Evolutionary conservation across 2,888 invertebrate species (phyloP).

Genomic region (Liodrosophila aerea): DNA sequence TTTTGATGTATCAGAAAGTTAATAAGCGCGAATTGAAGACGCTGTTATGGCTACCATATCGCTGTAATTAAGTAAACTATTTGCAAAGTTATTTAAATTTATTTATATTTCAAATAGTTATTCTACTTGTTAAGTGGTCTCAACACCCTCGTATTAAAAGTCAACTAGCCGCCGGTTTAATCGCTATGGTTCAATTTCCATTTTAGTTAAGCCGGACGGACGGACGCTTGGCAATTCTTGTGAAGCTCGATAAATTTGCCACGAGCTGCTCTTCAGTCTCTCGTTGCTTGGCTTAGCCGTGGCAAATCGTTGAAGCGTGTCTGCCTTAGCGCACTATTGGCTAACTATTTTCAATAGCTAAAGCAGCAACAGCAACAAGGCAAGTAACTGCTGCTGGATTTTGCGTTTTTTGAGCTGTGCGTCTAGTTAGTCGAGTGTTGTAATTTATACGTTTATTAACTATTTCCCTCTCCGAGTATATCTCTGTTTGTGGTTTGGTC

Average conservation of each 20-base stretch:
- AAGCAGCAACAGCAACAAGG: constrained; percentile 11
- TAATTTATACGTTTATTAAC: constrained; percentile 63
- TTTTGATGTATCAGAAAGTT: constrained; percentile 5
- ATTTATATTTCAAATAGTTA: no score
- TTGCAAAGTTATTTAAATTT: no score
- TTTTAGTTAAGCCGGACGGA: no score
- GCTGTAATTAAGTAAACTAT: no score
- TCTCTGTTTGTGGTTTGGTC: constrained; percentile 22
- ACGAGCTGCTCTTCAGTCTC: constrained; percentile 25
- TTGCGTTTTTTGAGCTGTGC: constrained; percentile 32
- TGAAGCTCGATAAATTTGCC: no score
- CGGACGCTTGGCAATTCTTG: no score
- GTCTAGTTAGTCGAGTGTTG: constrained; percentile 54
- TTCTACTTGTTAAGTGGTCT: no score
- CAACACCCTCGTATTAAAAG: no score
- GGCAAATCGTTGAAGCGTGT: constrained; percentile 69
- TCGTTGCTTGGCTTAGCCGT: constrained; percentile 26
- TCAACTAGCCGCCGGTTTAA: no score
- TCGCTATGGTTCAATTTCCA: no score
- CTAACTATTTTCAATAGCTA: constrained; percentile 68
- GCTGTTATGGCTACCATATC: no score
- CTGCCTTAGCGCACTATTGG: constrained; percentile 67
- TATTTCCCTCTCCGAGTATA: constrained; percentile 10
- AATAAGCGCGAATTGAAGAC: neutral
- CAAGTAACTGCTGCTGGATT: constrained; percentile 6